Percentiles rank a stretch among this genome's conserved stretches.
Evolutionary conservation across 2,113 vertebrate genomes (phyloP).

Genomic region (Origma solitaria): DNA sequence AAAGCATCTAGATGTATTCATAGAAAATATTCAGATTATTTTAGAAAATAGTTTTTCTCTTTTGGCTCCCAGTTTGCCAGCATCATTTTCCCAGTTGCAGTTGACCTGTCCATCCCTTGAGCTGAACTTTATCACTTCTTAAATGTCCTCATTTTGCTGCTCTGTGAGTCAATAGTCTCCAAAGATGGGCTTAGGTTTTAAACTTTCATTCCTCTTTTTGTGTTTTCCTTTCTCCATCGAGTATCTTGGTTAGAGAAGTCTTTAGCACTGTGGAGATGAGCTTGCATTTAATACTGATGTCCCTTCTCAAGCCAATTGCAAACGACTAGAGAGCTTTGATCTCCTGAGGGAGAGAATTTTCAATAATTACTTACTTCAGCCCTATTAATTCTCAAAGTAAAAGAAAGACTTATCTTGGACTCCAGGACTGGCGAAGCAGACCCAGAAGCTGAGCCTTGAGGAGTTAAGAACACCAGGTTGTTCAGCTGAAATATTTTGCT

Average conservation of each 20-base stretch:
- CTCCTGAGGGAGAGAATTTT: background rate
- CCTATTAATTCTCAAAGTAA: background rate
- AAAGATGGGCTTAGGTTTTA: background rate
- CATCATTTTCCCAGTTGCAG: background rate
- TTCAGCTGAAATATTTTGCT: background rate
- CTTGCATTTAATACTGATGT: background rate
- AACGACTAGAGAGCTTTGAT: background rate
- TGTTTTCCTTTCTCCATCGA: background rate
- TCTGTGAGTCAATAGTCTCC: background rate
- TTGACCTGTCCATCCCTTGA: background rate
- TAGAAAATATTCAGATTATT: background rate
- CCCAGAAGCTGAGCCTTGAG: background rate
- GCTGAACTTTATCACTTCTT: background rate
- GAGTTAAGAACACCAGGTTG: background rate
- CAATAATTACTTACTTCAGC: background rate
- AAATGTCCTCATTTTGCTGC: background rate
- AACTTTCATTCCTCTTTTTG: background rate
- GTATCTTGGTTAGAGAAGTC: background rate
- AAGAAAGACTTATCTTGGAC: background rate
- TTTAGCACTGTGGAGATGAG: background rate
- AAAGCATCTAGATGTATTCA: background rate
- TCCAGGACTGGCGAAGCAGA: background rate
- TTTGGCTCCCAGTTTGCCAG: background rate
- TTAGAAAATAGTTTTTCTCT: background rate
- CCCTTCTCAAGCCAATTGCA: background rate